phyloP scores from a whole-genome alignment of 1,140 invertebrate species.

The Nasonia vitripennis region DNA sequence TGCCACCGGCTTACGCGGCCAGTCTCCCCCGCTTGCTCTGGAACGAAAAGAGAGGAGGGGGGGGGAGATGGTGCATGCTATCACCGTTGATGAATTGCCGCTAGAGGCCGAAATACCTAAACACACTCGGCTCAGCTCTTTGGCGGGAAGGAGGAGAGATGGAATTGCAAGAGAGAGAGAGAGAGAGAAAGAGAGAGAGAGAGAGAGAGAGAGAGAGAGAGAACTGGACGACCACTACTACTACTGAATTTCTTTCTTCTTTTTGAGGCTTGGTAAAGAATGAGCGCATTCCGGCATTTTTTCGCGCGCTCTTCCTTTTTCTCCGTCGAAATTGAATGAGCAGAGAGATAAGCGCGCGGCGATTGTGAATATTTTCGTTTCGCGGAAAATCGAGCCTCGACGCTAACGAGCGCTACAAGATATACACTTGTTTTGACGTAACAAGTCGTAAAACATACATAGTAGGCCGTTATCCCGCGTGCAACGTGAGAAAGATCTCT shows the following conservation, averaged over 20 bases:
- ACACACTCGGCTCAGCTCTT: background rate
- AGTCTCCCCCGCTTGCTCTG: background rate
- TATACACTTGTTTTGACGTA: background rate
- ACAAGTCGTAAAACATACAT: background rate
- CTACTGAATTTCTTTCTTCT: background rate
- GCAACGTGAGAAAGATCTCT: background rate
- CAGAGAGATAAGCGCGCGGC: no score
- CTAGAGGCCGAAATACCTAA: conserved; percentile 50
- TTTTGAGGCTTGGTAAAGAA: background rate
- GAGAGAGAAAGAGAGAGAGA: no score
- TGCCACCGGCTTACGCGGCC: conserved; percentile 55
- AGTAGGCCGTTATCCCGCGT: background rate
- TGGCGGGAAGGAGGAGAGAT: background rate
- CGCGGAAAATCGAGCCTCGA: no score
- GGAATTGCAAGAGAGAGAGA: background rate
- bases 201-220: background rate
- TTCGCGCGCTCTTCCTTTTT: no score
- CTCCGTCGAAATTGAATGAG: no score
- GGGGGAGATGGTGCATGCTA: conserved; percentile 54
- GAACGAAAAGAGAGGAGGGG: background rate
- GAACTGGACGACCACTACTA: background rate
- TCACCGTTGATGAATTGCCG: conserved; percentile 59
- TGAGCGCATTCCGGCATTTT: no score
- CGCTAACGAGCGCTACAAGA: no score
- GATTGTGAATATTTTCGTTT: no score